Conservation (phyloP, 2,113 vertebrate species). For the Felis chaus region DNA sequence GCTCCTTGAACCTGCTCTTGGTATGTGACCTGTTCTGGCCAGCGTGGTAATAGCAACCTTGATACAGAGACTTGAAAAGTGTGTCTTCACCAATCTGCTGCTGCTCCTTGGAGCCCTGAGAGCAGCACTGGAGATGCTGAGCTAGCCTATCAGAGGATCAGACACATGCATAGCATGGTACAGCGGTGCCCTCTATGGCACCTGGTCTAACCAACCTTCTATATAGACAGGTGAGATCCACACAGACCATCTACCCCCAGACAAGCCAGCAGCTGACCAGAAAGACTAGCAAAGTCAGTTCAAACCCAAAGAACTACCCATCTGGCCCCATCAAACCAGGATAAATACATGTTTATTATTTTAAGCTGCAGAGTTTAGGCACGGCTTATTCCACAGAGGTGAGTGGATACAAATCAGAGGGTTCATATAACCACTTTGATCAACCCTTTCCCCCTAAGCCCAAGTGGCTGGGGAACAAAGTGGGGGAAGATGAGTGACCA, state of each 20-base stretch:
- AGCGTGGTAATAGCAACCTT: not conserved
- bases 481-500: not conserved
- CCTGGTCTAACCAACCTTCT: not conserved
- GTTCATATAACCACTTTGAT: not conserved
- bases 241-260: not conserved
- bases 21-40: not conserved
- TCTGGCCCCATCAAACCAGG: not conserved
- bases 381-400: not conserved
- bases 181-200: accelerated
- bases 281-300: not conserved
- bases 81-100: not conserved
- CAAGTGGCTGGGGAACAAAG: not conserved
- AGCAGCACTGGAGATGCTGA: not conserved
- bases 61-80: not conserved
- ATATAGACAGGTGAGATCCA: not conserved
- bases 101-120: not conserved
- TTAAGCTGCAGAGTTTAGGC: not conserved
- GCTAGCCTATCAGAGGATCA: not conserved
- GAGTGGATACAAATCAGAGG: not conserved
- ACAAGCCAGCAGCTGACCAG: not conserved
- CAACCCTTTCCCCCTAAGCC: not conserved
- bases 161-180: not conserved
- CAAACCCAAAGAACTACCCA: not conserved
- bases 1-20: not conserved
- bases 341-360: not conserved